A percentile compares a stretch with the other conserved stretches of the same genome.
These are phyloP conservation scores for Orius insidiosus DNA, from an alignment of 1,140 invertebrate genomes.

Conservation along the genomic window DNA sequence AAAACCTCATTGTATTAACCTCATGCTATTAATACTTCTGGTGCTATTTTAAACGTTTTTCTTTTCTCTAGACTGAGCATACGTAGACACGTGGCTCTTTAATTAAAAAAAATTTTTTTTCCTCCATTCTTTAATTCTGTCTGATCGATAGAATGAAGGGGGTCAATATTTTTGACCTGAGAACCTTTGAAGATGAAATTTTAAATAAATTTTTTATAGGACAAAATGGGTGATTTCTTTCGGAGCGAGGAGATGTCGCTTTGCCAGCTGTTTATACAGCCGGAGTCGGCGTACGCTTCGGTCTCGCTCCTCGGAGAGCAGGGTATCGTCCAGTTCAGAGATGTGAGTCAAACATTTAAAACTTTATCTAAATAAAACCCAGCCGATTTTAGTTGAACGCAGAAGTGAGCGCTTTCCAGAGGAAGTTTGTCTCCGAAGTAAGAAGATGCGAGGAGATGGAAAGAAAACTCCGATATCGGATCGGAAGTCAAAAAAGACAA, in stretches of 20 bases:
- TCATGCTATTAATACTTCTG: no score
- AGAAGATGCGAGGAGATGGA: slow-evolving; percentile 86
- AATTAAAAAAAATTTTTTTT: no score
- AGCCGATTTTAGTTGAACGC: slow-evolving; percentile 45
- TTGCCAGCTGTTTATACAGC: slow-evolving; percentile 78
- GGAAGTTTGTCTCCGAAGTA: slow-evolving; percentile 84
- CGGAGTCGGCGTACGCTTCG: slow-evolving; percentile 75
- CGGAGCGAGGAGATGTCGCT: slow-evolving; percentile 70
- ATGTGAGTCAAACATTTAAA: slow-evolving; percentile 43
- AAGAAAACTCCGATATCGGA: slow-evolving; percentile 83
- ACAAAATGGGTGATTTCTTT: slow-evolving; percentile 56
- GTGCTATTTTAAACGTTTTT: no score
- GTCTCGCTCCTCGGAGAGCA: slow-evolving; percentile 79
- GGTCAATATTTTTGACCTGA: no score
- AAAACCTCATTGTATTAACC: no score
- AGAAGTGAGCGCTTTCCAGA: slow-evolving; percentile 71
- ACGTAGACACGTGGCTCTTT: no score
- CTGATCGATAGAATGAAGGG: no score
- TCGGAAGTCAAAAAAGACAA: slow-evolving; percentile 88
- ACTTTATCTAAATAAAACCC: no score
- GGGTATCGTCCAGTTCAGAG: slow-evolving; percentile 77
- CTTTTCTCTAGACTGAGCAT: no score
- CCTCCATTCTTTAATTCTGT: no score
- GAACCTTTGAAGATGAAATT: no score
- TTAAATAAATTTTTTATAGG: no score